Evolutionary conservation across 2,113 vertebrate genomes (phyloP).

Genomic region (Vireo altiloquus): DNA sequence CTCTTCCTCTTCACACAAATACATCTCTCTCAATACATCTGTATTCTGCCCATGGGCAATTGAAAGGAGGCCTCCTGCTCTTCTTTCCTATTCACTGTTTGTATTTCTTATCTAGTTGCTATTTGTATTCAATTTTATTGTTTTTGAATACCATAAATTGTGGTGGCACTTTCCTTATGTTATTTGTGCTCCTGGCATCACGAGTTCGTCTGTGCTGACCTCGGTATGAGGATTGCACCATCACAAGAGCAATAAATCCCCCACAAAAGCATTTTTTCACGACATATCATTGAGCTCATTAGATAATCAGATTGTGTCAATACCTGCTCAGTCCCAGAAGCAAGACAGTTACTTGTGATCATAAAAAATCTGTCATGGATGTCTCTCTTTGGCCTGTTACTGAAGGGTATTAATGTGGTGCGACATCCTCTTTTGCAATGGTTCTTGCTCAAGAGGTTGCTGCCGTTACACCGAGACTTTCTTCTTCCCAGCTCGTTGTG

Average conservation of each 20-base stretch:
- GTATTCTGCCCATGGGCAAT: background rate
- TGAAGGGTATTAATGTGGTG: background rate
- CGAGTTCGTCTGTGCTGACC: background rate
- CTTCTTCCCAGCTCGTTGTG: background rate
- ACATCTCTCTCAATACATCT: background rate
- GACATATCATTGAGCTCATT: accelerated
- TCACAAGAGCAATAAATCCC: background rate
- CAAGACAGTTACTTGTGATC: background rate
- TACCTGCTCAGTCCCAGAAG: background rate
- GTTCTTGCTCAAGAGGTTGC: background rate
- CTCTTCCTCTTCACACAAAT: background rate
- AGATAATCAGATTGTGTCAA: background rate
- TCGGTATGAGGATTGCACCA: background rate
- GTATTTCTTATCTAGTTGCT: background rate
- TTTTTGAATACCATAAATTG: background rate
- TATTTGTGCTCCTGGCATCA: background rate
- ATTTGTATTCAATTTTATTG: background rate
- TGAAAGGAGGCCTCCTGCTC: background rate
- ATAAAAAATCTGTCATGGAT: background rate
- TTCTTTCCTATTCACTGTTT: background rate
- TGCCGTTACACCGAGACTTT: background rate
- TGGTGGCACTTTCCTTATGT: background rate
- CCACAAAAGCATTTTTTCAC: background rate
- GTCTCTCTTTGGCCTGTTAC: background rate
- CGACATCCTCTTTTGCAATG: background rate